These are phyloP conservation scores for Rana temporaria DNA, from an alignment of 2,113 vertebrate genomes.

Conservation along the genomic window DNA sequence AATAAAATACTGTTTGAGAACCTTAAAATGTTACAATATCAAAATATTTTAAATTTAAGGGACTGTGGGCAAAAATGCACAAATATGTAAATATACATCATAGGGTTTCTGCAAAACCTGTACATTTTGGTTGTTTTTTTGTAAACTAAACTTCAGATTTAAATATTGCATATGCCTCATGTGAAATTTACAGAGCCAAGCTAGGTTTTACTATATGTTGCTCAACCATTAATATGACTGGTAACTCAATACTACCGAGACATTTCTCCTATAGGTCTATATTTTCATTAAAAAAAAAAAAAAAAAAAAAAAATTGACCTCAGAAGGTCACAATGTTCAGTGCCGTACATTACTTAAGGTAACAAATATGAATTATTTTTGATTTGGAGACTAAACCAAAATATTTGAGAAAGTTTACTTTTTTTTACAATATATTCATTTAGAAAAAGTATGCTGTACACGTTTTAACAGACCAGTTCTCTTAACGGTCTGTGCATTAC, in stretches of 20 bases:
- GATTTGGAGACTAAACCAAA: constrained; percentile 59
- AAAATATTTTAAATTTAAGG: constrained; percentile 87
- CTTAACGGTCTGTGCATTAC: constrained; percentile 54
- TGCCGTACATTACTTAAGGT: constrained; percentile 70
- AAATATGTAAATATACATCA: constrained; percentile 87
- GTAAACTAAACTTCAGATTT: constrained; percentile 96
- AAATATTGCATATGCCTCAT: constrained; percentile 98
- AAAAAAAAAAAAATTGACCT: constrained; percentile 65
- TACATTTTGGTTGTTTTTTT: constrained; percentile 95
- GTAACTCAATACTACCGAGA: constrained; percentile 75
- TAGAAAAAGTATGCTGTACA: constrained; percentile 68
- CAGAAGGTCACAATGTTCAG: constrained; percentile 80
- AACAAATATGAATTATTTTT: constrained; percentile 63
- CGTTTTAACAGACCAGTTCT: constrained; percentile 66
- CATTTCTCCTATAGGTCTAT: constrained; percentile 61
- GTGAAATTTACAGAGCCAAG: constrained; percentile 88
- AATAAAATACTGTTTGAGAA: constrained; percentile 92
- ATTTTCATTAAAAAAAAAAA: constrained; percentile 58
- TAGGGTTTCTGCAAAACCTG: constrained; percentile 90
- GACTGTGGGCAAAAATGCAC: constrained; percentile 86
- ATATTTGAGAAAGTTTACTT: constrained; percentile 60
- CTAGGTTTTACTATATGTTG: constrained; percentile 66
- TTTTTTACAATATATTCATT: constrained; percentile 62
- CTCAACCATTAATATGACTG: constrained; percentile 73
- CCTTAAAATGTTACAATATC: constrained; percentile 85